Base-by-base conservation (phyloP, 53 echinoderm and acorn worm genomes). In the Apostichopus leukothele region DNA sequence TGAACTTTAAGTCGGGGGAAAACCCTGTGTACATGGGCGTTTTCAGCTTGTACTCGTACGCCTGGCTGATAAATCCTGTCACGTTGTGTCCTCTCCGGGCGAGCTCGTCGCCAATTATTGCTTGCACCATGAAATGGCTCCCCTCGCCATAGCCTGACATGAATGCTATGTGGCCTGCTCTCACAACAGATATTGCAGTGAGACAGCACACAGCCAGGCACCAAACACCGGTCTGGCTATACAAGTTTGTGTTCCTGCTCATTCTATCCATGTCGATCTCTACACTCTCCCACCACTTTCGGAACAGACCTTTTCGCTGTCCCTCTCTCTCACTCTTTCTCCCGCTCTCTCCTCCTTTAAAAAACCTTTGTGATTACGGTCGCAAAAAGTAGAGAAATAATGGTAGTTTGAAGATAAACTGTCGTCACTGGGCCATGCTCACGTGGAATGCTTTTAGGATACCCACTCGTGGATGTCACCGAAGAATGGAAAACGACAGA, bases 61-160 rank as follows among this genome's bases (percentile, higher is more conserved):
- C 88, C 75, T 75, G 19, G 19, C 88, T 87, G 53, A 87, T 74
- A 9, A 87, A 71, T 11, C 88, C 88, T n/a, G 88, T 87, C 75
- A 87, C 88, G 55, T 75, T 87, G 88, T 87, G 88, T 12, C 88
- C 88, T 23, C 88, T 20, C 52, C 75, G 74, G 9, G 75, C 75
- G 4, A 87, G 75, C 55, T 87, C 88, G 26, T 87, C 88, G 10
- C 88, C 88, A 6, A 87, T 73, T 87, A 87, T 75, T 74, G 88
- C 88, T 75, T 87, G 88, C 18, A 87, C 88, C 75, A 87, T 75
- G 22, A 87, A 75, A 26, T 87, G 88, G 51, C 88, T 87, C 18
- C 88, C 88, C 22, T 87, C 88, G 8, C 88, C 88, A 10, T 87
- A 87, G 53, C 88, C 88, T 8, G 88, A 87, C 88, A 87, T 87